A percentile compares a stretch with the other conserved stretches of the same genome.
Evolutionary conservation across 30 jellyfish, hydroid and myxozoan genomes (phyloP).

Genomic region (Turritopsis rubra): DNA sequence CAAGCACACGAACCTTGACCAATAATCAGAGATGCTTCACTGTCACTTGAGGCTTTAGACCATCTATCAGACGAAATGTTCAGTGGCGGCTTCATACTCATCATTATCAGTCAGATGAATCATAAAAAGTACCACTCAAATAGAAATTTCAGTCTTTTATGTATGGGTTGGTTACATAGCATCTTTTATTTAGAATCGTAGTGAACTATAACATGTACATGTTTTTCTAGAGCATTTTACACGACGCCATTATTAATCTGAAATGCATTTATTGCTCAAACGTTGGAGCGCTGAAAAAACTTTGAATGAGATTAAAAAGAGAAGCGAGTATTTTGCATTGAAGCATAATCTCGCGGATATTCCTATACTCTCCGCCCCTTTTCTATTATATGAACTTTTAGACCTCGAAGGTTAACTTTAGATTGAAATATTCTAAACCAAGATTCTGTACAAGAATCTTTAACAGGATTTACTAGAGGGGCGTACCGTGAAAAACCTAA

Average conservation of each 20-base stretch:
- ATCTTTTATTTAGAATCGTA: background rate
- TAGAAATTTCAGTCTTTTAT: background rate
- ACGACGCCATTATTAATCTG: background rate
- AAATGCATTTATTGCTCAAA: background rate
- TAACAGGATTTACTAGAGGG: no score
- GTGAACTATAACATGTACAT: background rate
- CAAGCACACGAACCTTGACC: slow-evolving; percentile 13
- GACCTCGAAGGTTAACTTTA: no score
- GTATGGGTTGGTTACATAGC: background rate
- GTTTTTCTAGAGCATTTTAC: background rate
- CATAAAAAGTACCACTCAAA: background rate
- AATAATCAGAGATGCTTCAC: slow-evolving; percentile 90
- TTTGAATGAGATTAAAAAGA: background rate
- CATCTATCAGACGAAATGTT: slow-evolving; percentile 64
- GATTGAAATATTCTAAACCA: no score
- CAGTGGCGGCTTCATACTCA: slow-evolving; percentile 11
- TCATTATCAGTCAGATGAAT: background rate
- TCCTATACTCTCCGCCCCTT: no score
- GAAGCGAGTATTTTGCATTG: background rate
- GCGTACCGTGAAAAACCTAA: no score
- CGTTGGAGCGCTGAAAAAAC: background rate
- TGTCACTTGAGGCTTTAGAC: slow-evolving; percentile 95
- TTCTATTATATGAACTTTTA: no score
- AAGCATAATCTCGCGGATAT: no score
- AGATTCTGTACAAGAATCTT: no score